Evolutionary conservation across 2,888 invertebrate species (phyloP).

Genomic region (Geophilus truncorum): DNA sequence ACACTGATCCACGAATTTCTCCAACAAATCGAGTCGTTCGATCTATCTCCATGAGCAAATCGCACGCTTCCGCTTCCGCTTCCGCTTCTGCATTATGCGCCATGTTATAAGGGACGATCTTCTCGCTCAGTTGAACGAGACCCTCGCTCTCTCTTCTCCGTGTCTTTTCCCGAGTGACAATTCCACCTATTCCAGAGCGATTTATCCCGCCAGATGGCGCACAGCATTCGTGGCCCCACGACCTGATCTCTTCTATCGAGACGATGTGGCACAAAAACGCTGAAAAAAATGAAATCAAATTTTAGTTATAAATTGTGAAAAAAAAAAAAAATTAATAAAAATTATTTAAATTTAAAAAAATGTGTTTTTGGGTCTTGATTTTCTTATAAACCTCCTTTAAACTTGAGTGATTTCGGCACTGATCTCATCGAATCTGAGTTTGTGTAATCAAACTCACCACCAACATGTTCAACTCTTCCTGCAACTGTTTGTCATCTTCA

Average conservation of each 20-base stretch:
- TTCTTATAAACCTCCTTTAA: constrained; percentile 82
- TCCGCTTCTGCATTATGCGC: constrained; percentile 97
- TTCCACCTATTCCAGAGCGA: constrained; percentile 75
- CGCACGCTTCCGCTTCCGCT: constrained; percentile 98
- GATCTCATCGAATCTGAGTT: constrained; percentile 96
- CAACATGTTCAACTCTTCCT: constrained; percentile 85
- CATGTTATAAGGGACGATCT: constrained; percentile 92
- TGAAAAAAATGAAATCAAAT: too few relatives aligned
- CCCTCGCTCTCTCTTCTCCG: constrained; percentile 50
- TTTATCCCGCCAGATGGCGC: constrained; percentile 68
- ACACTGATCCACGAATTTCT: constrained; percentile 79
- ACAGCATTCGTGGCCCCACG: constrained; percentile 99
- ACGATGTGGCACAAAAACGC: constrained; percentile 82
- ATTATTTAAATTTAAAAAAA: not conserved
- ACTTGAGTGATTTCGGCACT: constrained; percentile 97
- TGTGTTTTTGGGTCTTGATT: constrained; percentile 65
- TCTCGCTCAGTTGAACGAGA: constrained; percentile 72
- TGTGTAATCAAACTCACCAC: constrained; percentile 77
- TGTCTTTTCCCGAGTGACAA: constrained; percentile 43
- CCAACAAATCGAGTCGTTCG: constrained; percentile 78
- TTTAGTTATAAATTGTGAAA: constrained; percentile 29
- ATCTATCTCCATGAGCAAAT: constrained; percentile 97
- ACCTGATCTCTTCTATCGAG: constrained; percentile 91
- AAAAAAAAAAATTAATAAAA: not conserved
- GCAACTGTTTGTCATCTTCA: constrained; percentile 87